A percentile compares a stretch with the other conserved stretches of the same genome.
Conservation (phyloP, 2,113 vertebrate species). For the Picathartes gymnocephalus region DNA sequence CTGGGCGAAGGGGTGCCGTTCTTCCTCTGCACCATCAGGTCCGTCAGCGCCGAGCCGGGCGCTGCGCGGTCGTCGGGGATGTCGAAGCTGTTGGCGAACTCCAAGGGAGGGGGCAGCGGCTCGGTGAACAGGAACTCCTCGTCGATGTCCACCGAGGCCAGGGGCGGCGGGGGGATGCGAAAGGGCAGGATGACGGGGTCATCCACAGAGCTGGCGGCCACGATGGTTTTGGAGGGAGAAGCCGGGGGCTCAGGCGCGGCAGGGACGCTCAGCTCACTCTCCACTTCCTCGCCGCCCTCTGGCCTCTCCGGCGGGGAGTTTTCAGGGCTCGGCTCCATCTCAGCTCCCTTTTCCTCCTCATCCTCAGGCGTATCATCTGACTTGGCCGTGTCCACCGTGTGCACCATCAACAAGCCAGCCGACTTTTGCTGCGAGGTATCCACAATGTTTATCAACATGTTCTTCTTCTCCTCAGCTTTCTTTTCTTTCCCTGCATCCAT, state of each 20-base stretch:
- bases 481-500: slow-evolving; percentile 73
- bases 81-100: slow-evolving; percentile 98
- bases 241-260: slow-evolving; percentile 63
- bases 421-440: slow-evolving; percentile 86
- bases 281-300: slow-evolving; percentile 73
- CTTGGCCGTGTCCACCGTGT: slow-evolving; percentile 74
- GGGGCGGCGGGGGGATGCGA: slow-evolving; percentile 90
- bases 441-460: slow-evolving; percentile 77
- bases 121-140: slow-evolving; percentile 95
- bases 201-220: slow-evolving; percentile 82
- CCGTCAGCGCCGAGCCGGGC: slow-evolving; percentile 68
- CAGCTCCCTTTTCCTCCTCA: slow-evolving; percentile 69
- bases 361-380: slow-evolving; percentile 60
- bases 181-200: slow-evolving; percentile 89
- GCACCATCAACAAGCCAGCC: slow-evolving; percentile 92
- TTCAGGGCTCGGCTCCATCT: slow-evolving; percentile 55
- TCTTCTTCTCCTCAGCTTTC: slow-evolving; percentile 84
- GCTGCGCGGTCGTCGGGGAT: slow-evolving; percentile 86
- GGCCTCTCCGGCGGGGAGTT: slow-evolving; percentile 67
- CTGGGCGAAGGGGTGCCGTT: slow-evolving; percentile 66
- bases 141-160: slow-evolving; percentile 91
- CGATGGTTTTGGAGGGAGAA: slow-evolving; percentile 79
- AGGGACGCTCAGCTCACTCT: slow-evolving; percentile 63
- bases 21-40: slow-evolving; percentile 81
- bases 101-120: slow-evolving; percentile 92